These are phyloP conservation scores for Aurelia aurita DNA, from an alignment of 30 jellyfish, hydroid and myxozoan genomes.

Conservation along the genomic window DNA sequence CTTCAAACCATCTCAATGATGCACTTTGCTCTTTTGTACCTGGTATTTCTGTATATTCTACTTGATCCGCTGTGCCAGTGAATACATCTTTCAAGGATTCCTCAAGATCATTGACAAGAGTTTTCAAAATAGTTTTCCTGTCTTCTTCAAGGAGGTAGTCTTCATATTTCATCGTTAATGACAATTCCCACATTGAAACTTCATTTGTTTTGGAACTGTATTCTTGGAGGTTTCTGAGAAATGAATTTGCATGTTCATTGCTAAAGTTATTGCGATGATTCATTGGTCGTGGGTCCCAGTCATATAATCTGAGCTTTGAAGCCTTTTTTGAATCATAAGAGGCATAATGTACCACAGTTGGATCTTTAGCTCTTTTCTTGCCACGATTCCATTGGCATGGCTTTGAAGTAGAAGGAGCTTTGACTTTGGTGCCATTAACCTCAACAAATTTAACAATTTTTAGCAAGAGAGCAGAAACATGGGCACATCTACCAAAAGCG, in stretches of 20 bases:
- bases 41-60: conserved; percentile 18
- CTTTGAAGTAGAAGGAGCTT: conserved; percentile 46
- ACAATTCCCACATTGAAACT: conserved; percentile 72
- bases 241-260: neutral
- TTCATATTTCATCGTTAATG: conserved; percentile 18
- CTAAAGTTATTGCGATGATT: neutral
- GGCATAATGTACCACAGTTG: conserved; percentile 24
- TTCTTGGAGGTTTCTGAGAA: conserved; percentile 1
- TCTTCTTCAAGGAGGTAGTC: conserved; percentile 30
- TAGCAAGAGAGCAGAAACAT: conserved; percentile 70
- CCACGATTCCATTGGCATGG: conserved; percentile 76
- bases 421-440: conserved; percentile 27
- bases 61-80: conserved; percentile 5
- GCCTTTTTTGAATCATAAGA: conserved; percentile 28
- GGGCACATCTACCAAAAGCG: conserved; percentile 61
- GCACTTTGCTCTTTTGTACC: conserved; percentile 63
- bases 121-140: neutral
- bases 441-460: conserved; percentile 3
- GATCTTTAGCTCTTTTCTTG: conserved; percentile 53
- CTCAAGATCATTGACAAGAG: neutral
- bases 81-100: conserved; percentile 14
- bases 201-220: neutral
- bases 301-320: conserved; percentile 5
- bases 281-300: conserved; percentile 67
- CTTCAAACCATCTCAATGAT: conserved; percentile 40